Base-by-base conservation (phyloP, 2,797 vertebrate genomes). In the Melanogrammus aeglefinus region DNA sequence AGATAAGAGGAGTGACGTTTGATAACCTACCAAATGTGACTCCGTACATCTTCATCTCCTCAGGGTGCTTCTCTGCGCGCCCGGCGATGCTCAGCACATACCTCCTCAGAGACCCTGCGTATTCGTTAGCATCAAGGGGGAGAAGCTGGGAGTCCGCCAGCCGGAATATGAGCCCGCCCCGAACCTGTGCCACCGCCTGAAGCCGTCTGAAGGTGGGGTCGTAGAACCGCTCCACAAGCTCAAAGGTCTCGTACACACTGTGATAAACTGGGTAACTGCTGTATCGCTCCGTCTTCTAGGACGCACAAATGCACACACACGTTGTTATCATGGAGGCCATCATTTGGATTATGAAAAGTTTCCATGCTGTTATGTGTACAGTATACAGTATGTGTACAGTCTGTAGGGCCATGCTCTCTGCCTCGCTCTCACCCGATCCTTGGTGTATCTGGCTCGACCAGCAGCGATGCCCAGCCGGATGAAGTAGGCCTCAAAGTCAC, bases 401-500 rank as follows among this genome's bases (percentile, higher is more conserved):
- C 63, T 27, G 6, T 63, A 51, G 4, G 47, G 16, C 47, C 47
- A 51, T 21, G 57, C 57, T 69, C 63, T 24, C 63, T 63, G 18
- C n/a, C 57, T 27, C 24, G 76, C 47, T 86, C 94, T 95, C 88
- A 97, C 97, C 93, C 87, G 93, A 76, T 98, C 95, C 92, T 98
- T 98, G 80, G 96, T 99, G 91, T 99, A 99, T 85, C 97, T 96
- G 51, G 95, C 96, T 93, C 97, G 94, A 57, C 95, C 97, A 51
- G 98, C 95, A 80, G 96, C 91, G 1, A 99, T 97, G 80, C 98
- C 97, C 82, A 99, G 93, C 81, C 97, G 95, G 89, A 98, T 97
- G 80, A 98, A 99, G 91, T 97, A 99, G 14, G 96, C 97, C 88
- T 99, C 97, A 84, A 98, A 98, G 88, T 99, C 98, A 88, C 98